Evolutionary conservation across 53 echinoderm and acorn worm species (phyloP).

Genomic region (Pentamera pediparva): DNA sequence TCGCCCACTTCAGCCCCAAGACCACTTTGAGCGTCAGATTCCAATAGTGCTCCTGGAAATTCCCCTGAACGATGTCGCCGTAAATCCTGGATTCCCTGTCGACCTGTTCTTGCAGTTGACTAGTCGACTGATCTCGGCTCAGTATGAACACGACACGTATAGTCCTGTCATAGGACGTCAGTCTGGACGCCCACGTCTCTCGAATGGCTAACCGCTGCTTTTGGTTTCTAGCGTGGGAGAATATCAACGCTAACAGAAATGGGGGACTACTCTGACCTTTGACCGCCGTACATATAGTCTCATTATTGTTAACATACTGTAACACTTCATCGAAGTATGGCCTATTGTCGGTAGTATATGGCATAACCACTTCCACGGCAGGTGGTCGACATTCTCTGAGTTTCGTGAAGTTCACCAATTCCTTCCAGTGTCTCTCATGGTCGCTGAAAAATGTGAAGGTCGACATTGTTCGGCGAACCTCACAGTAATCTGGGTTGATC

Average conservation of each 20-base stretch:
- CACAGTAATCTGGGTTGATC: not conserved
- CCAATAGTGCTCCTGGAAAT: slow-evolving; percentile 43
- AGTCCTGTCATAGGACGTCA: not conserved
- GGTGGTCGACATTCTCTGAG: slow-evolving; percentile 17
- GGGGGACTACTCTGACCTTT: not conserved
- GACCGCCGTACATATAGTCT: not conserved
- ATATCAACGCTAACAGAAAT: slow-evolving; percentile 43
- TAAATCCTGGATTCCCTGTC: slow-evolving; percentile 18
- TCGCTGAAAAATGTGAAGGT: not conserved
- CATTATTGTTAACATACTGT: not conserved
- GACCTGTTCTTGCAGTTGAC: not conserved
- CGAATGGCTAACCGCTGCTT: slow-evolving; percentile 36
- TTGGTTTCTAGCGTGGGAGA: slow-evolving; percentile 8
- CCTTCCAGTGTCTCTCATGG: not conserved
- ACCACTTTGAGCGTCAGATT: slow-evolving; percentile 63
- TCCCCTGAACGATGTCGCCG: slow-evolving; percentile 58
- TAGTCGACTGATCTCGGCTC: not conserved
- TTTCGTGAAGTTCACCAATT: not conserved
- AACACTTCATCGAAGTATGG: slow-evolving; percentile 23
- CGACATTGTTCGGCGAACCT: not conserved
- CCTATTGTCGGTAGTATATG: slow-evolving; percentile 4
- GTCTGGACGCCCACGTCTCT: slow-evolving; percentile 35
- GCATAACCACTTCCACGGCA: slow-evolving; percentile 30
- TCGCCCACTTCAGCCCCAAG: slow-evolving; percentile 52
- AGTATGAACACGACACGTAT: slow-evolving; percentile 19